Percentiles rank a stretch among this genome's conserved stretches.
These are phyloP conservation scores for Auanema sp. DNA, from an alignment of 2,888 invertebrate genomes.

Conservation along the genomic window DNA sequence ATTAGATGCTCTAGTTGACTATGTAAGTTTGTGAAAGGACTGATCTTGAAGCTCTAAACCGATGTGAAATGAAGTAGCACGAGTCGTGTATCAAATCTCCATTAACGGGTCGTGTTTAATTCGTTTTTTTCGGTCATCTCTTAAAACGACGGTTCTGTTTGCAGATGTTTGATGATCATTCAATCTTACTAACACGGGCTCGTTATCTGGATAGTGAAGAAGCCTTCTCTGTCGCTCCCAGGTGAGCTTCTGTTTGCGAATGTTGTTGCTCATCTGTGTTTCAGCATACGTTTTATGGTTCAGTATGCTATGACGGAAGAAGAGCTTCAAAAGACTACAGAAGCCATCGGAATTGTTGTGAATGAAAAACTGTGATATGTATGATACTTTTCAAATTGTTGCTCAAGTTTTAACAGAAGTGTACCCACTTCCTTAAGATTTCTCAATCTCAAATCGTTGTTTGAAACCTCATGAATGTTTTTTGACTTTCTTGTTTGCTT, in stretches of 20 bases:
- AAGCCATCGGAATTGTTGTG: constrained; percentile 23
- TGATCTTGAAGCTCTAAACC: neutral
- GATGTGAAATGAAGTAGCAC: neutral
- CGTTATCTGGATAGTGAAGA: constrained; percentile 66
- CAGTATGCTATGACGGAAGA: constrained; percentile 50
- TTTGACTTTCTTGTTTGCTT: neutral
- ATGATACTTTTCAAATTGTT: neutral
- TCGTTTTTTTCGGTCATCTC: neutral
- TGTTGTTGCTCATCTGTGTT: constrained; percentile 20
- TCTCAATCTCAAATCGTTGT: constrained; percentile 5
- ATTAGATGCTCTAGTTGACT: constrained; percentile 49
- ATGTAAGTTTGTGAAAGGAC: constrained; percentile 25
- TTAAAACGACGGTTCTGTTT: neutral
- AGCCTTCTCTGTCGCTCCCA: constrained; percentile 64
- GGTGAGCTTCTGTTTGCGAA: constrained; percentile 53
- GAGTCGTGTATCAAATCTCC: neutral
- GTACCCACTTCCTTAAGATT: too few relatives aligned
- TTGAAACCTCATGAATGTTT: too few relatives aligned
- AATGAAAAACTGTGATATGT: constrained; percentile 8
- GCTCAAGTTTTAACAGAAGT: neutral
- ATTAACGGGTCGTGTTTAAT: neutral
- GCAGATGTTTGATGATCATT: constrained; percentile 52
- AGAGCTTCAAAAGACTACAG: constrained; percentile 38
- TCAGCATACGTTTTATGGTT: constrained; percentile 53
- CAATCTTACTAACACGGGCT: constrained; percentile 65